Conservation (phyloP, 2,113 vertebrate species). For the Nothocercus nigrocapillus region DNA sequence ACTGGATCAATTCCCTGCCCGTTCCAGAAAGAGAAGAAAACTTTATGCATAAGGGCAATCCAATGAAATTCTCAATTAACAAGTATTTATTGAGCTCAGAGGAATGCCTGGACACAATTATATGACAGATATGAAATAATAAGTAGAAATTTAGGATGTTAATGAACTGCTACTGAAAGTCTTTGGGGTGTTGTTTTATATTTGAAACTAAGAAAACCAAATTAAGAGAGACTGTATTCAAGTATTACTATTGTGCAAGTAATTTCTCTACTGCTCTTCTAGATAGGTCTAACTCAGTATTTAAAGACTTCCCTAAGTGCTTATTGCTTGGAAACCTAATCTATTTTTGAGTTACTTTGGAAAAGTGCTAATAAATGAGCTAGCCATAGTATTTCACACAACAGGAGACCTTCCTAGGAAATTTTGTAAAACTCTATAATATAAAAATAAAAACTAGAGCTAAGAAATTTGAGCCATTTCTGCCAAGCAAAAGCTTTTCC, state of each 20-base stretch:
- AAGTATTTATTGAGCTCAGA: background rate
- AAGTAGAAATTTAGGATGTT: background rate
- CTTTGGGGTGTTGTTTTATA: background rate
- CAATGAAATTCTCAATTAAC: background rate
- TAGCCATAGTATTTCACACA: background rate
- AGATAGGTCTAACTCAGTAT: background rate
- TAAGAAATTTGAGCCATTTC: background rate
- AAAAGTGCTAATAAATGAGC: background rate
- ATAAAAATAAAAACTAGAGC: background rate
- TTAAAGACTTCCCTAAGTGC: background rate
- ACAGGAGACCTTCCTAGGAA: background rate
- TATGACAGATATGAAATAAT: background rate
- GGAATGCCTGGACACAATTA: background rate
- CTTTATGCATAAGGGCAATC: background rate
- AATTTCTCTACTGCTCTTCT: background rate
- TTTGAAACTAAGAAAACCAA: background rate
- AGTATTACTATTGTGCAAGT: background rate
- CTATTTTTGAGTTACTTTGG: background rate
- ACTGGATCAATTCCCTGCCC: background rate
- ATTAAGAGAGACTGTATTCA: background rate
- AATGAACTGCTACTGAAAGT: background rate
- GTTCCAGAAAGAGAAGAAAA: background rate
- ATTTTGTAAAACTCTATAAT: background rate
- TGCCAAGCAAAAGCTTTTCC: background rate
- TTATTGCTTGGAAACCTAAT: background rate